Conservation (phyloP, 64 coral and sea anemone genomes). For the Astreopora myriophthalma region DNA sequence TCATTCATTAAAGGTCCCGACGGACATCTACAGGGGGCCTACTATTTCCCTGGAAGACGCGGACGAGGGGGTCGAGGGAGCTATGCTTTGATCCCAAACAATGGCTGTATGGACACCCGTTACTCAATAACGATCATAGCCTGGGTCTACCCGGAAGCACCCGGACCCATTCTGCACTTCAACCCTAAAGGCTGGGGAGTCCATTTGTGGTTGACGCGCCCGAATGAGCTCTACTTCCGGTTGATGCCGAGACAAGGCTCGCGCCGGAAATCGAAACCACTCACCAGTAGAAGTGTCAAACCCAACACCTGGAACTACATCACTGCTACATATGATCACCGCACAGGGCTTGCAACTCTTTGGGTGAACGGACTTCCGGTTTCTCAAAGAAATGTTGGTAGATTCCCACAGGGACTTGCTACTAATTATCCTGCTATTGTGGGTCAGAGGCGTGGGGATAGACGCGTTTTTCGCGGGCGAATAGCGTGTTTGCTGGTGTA, state of each 20-base stretch:
- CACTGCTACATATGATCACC: conserved; percentile 68
- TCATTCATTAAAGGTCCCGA: conserved; percentile 68
- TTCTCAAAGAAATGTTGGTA: conserved; percentile 65
- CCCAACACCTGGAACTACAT: conserved; percentile 85
- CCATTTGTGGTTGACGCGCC: conserved; percentile 72
- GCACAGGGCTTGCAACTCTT: conserved; percentile 67
- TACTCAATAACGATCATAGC: conserved; percentile 84
- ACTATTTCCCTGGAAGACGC: conserved; percentile 47
- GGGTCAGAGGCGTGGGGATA: conserved; percentile 75
- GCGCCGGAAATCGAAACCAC: background rate
- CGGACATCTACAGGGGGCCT: conserved; percentile 69
- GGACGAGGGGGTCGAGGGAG: conserved; percentile 14
- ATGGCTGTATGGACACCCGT: conserved; percentile 79
- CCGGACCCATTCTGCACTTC: conserved; percentile 83
- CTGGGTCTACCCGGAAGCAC: conserved; percentile 86
- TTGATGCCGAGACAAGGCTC: conserved; percentile 69
- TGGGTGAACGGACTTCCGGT: conserved; percentile 73
- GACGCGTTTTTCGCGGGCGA: conserved; percentile 75
- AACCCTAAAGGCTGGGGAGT: conserved; percentile 74
- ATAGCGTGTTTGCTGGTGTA: conserved; percentile 80
- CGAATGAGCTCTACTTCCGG: conserved; percentile 72
- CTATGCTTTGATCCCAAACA: conserved; percentile 77
- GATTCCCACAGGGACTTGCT: conserved; percentile 49
- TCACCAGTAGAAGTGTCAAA: conserved; percentile 31
- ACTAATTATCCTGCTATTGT: conserved; percentile 81